Percentiles rank a stretch among this genome's conserved stretches.
These are phyloP conservation scores for Artibeus jamaicensis DNA, from an alignment of 2,797 vertebrate species.

Conservation along the genomic window DNA sequence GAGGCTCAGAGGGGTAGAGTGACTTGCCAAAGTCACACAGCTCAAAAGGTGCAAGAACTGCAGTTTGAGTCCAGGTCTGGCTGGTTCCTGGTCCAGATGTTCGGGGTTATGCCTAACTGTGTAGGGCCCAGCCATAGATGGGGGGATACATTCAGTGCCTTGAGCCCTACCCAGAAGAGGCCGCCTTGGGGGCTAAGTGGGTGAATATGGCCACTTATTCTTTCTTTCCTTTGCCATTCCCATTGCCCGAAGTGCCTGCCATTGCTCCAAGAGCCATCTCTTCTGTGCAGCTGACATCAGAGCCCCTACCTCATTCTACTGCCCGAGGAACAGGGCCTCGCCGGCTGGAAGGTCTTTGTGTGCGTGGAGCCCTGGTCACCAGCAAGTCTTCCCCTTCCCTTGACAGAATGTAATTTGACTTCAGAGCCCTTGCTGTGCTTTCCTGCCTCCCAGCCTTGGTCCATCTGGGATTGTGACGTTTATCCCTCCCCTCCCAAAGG, in stretches of 20 bases:
- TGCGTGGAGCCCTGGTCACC: not conserved
- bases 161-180: not conserved
- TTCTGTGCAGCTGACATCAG: not conserved
- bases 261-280: not conserved
- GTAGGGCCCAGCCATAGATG: no score
- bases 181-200: not conserved
- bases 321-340: not conserved
- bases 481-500: not conserved
- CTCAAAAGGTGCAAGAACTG: not conserved
- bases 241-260: not conserved
- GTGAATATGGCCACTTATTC: not conserved
- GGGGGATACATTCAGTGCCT: not conserved
- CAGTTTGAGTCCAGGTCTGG: not conserved
- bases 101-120: not conserved
- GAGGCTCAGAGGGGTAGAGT: not conserved
- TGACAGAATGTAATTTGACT: not conserved
- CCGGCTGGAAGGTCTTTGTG: not conserved
- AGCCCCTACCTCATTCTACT: not conserved
- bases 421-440: not conserved
- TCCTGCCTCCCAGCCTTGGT: not conserved
- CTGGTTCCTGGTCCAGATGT: not conserved
- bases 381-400: not conserved
- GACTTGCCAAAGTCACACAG: not conserved
- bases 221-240: not conserved
- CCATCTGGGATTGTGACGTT: not conserved